Base-by-base conservation (phyloP, 1,140 invertebrate genomes). In the Cotesia vestalis region DNA sequence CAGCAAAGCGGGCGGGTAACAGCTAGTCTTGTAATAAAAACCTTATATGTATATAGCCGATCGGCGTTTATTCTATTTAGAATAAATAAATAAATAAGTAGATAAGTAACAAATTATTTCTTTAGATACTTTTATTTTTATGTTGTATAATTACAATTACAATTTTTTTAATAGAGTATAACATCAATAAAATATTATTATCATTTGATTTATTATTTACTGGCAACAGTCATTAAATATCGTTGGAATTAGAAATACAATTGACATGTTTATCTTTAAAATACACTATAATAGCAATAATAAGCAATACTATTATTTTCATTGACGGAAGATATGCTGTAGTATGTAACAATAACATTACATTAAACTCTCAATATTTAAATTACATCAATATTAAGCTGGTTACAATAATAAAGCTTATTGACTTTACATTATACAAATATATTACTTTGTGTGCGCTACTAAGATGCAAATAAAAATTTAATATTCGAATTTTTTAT, bases 141-240 rank as follows among this genome's bases (percentile, higher is more conserved):
- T 57, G 9, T 14, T 62, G 35, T 62, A 62, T 62, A 62, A 12
- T 36, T 12, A 36, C 34, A 62, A 62, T 11, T 62, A n/a, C 11
- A 38, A 62, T 36, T 36, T 12, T 8, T 5, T 9, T 46, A 11
- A 11, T 46, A 46, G 40, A 46, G 11, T 62, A 62, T 62, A 62
- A 62, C 60, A 62, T 62, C 36, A 40, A 62, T 62, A 40, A 62
- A 62, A 62, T 62, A 62, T 61, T 14, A 61, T 62, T 62, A 4
- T 62, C n/a, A 59, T 62, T 62, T 35, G 34, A 12, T 60, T 35
- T 3, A 27, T 46, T 46, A 46, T 46, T 46, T 46, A 46, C 11
- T 46, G 60, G 60, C 60, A 12, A 62, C 34, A 38, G 36, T 62
- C 34, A 62, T 62, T 27, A 62, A 27, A 62, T 62, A 62, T 36